Evolutionary conservation across 2,888 invertebrate genomes (phyloP), one percentile per base, ranked within the genome.

Genomic region (Ophion costatus): DNA sequence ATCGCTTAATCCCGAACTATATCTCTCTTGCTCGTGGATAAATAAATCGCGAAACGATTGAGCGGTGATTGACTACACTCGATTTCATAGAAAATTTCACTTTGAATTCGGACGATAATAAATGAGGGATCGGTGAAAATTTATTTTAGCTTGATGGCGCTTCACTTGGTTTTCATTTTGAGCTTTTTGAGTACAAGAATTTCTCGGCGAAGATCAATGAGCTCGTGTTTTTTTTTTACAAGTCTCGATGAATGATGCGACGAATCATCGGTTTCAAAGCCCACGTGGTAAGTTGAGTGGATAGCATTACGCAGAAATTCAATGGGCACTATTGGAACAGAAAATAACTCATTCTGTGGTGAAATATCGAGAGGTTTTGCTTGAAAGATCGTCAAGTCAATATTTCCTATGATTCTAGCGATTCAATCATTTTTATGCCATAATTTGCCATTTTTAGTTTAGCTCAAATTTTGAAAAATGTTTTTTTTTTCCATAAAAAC

Each of bases 1-100:
- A 71, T 67, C 64, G 42, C 17, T 45, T 56, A 70, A 80, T 56
- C 9, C 56, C 20, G 59, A 66, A 80, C 33, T 7, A 61, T n/a
- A 42, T 57, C 57, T 81, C 63, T 61, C 29, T 81, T 76, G 29
- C 42, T 9, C 63, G 63, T 33, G 66, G 7, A 42, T 29, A 57
- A 82, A 71, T 57, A 29, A 76, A 69, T 71, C 42, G 63, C 14
- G 61, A 33, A 63, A 56, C 22, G 61, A 61, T 87, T 83, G 69
- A 86, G 67, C 87, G 87, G 84, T 81, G 77, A 81, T 71, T 51
- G 71, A 78, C 63, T 57, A 22, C 63, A 29, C 17, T 71, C 70
- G 61, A 75, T 64, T 59, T 79, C 79, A 70, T 24, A 63, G 63
- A 75, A 83, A 69, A 76, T 70, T 45, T 75, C 11, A 63, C 64